phyloP scores from a whole-genome alignment of 64 coral and sea anemone species.

The Trachythela sp. region DNA sequence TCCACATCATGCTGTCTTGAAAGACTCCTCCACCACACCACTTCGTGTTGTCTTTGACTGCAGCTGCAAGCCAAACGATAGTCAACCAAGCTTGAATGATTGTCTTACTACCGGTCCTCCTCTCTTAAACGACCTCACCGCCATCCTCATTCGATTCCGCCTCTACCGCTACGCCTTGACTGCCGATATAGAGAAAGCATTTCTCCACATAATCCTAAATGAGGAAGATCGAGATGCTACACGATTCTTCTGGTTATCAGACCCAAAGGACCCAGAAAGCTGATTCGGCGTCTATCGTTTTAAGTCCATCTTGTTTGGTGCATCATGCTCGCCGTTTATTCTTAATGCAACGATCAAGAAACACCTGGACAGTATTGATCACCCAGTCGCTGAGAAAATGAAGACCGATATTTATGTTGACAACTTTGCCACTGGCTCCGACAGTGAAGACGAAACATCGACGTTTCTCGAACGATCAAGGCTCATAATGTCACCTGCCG shows the following conservation, averaged over 20 bases:
- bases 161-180: no score
- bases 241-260: no score
- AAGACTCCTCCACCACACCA: background rate
- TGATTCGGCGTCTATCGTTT: background rate
- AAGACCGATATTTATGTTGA: background rate
- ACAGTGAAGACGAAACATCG: background rate
- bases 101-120: constrained; percentile 22
- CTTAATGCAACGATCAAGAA: no score
- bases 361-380: no score
- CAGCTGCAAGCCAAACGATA: background rate
- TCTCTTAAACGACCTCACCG: no score
- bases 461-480: background rate
- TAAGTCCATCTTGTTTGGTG: background rate
- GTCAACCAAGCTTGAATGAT: background rate
- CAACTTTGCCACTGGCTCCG: background rate
- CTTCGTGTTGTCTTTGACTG: background rate
- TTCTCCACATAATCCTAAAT: no score
- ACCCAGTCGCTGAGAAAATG: background rate
- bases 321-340: no score
- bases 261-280: background rate
- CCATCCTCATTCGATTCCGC: no score
- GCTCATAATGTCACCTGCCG: background rate
- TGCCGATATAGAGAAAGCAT: no score
- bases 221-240: no score
- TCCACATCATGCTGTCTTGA: no score